Evolutionary conservation across 2,797 vertebrate genomes (phyloP).

Genomic region (Coregonus suidteri): DNA sequence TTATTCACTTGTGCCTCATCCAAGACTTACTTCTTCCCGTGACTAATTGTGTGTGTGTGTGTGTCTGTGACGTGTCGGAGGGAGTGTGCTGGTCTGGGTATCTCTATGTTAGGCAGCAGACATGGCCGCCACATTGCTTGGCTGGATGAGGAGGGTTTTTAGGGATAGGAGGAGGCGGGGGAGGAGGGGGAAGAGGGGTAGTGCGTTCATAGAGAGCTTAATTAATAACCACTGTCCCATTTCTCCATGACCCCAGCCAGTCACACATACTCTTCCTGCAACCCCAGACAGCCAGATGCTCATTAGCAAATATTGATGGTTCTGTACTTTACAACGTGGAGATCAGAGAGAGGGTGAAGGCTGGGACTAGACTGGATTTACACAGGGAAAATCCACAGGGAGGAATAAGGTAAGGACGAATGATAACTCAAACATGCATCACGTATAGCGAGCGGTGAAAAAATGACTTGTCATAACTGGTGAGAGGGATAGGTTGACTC

Average conservation of each 20-base stretch:
- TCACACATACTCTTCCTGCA: conserved; percentile 59
- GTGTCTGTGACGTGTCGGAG: conserved; percentile 42
- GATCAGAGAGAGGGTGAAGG: conserved; percentile 29
- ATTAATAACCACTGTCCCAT: conserved; percentile 82
- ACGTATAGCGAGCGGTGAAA: background rate
- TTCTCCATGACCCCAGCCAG: conserved; percentile 71
- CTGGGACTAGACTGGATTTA: conserved; percentile 24
- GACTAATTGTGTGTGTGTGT: conserved; percentile 18
- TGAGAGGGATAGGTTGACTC: background rate
- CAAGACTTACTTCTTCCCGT: background rate
- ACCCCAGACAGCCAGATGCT: conserved; percentile 53
- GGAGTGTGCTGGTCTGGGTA: conserved; percentile 37
- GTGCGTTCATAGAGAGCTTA: conserved; percentile 68
- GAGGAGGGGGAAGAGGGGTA: background rate
- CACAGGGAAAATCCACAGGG: conserved; percentile 14
- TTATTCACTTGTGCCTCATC: background rate
- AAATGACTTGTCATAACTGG: background rate
- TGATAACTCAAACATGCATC: conserved; percentile 23
- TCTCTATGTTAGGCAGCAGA: conserved; percentile 46
- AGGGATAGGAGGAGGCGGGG: conserved; percentile 17
- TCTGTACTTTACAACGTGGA: conserved; percentile 38
- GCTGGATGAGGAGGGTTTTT: conserved; percentile 61
- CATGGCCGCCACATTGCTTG: conserved; percentile 52
- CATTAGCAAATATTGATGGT: conserved; percentile 60
- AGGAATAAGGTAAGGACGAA: conserved; percentile 55